A percentile compares a stretch with the other conserved stretches of the same genome.
These are phyloP conservation scores for Hydrophis major DNA, from an alignment of 2,797 vertebrate species.

Conservation along the genomic window DNA sequence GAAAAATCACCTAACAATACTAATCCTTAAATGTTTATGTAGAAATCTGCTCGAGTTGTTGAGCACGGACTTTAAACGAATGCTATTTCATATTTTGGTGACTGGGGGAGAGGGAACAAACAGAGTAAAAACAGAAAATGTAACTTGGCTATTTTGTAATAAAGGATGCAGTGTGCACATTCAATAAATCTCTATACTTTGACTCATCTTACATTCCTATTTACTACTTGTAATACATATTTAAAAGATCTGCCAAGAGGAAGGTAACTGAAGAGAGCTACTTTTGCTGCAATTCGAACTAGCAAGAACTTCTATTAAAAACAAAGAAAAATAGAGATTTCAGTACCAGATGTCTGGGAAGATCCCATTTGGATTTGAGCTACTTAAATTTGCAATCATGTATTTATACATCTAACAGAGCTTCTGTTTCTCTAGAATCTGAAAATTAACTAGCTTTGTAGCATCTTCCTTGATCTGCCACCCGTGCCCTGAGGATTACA, in stretches of 20 bases:
- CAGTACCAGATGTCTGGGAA: constrained; percentile 79
- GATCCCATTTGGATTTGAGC: constrained; percentile 84
- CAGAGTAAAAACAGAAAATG: not conserved
- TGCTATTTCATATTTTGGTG: not conserved
- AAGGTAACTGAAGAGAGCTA: constrained; percentile 39
- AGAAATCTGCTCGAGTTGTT: not conserved
- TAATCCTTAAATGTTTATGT: not conserved
- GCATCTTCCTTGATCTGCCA: constrained; percentile 87
- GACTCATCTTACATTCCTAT: constrained; percentile 14
- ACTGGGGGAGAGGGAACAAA: not conserved
- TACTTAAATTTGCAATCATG: constrained; percentile 86
- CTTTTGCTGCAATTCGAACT: constrained; percentile 66
- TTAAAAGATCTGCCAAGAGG: constrained; percentile 25
- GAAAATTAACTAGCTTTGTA: constrained; percentile 88
- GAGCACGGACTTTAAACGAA: not conserved
- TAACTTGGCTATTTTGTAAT: constrained; percentile 9
- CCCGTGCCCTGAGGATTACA: constrained; percentile 84
- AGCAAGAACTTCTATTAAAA: constrained; percentile 73
- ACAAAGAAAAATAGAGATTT: constrained; percentile 74
- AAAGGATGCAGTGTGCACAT: not conserved
- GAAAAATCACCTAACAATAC: not conserved
- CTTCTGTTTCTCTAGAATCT: constrained; percentile 84
- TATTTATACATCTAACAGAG: constrained; percentile 85
- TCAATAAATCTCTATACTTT: constrained; percentile 7
- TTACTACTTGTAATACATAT: constrained; percentile 28